Base-by-base conservation (phyloP, 2,888 invertebrate species). In the Drosophila subquinaria region DNA sequence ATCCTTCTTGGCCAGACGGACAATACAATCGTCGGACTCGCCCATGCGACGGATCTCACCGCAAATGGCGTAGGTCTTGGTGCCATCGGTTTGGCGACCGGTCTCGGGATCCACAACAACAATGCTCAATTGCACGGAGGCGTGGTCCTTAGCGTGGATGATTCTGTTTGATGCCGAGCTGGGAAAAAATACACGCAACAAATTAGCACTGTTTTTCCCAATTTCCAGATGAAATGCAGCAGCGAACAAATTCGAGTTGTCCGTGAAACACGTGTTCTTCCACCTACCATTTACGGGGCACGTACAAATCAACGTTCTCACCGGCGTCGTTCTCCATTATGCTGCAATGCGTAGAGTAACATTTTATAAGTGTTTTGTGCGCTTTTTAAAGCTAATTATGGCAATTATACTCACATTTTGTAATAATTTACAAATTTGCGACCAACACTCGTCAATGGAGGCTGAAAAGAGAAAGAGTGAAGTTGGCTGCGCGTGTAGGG, bases 121-220 rank as follows among this genome's bases (percentile, higher is more conserved):
- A 88, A 99, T 95, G 93, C 97, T 97, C 89, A 99, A 94, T 94
- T 99, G 99, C 89, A 99, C 98, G 0, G 99, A 98, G 35, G 99
- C 99, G 93, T 99, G 98, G 94, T 99, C 99, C 94, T 99, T 99
- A 35, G 99, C 99, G 90, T 98, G 97, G 93, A 99, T 99, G 88
- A 99, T 98, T 87, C 99, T 96, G 95, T 99, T 99, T 91, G 98
- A 98, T 20, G 99, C 98, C 83, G 99, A 99, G 95, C 99, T 99
- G 91, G 53, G 94, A 30, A 94, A 64, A 70, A 62, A 1, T 30
- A 55, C 6, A 52, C 10, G 10, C 48, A 55, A 2, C 13, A 1
- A 48, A 62, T 73, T 33, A 73, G 52, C 11, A 68, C 6, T n/a
- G 13, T 17, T 52, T 47, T 27, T 23, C 11, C 15, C 5, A 13